phyloP scores from a whole-genome alignment of 2,113 vertebrate genomes.

The Sceloporus tristichus region DNA sequence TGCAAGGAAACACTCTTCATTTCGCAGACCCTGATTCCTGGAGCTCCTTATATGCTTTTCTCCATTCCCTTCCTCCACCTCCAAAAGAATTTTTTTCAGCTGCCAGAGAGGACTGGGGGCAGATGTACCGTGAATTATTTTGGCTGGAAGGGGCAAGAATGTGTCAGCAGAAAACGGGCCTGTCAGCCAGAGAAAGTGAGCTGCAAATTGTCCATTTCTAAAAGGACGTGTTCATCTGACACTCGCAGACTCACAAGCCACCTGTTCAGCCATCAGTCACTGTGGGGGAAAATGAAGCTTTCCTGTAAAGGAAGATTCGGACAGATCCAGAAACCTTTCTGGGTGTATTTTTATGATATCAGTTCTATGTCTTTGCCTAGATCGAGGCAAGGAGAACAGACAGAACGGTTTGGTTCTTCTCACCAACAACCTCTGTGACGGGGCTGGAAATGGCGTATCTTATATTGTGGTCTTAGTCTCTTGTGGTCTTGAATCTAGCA shows the following conservation, averaged over 20 bases:
- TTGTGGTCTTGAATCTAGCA: neutral
- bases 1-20: constrained; percentile 57
- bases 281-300: constrained; percentile 84
- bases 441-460: neutral
- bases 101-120: neutral
- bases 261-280: constrained; percentile 92
- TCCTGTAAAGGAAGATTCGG: constrained; percentile 83
- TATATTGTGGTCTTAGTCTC: neutral
- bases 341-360: neutral
- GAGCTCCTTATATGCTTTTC: neutral
- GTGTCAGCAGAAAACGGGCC: constrained; percentile 75
- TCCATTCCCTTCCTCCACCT: neutral
- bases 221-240: constrained; percentile 85
- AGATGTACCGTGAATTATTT: constrained; percentile 67
- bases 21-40: constrained; percentile 43
- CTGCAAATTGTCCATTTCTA: constrained; percentile 86
- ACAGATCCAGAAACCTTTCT: constrained; percentile 67
- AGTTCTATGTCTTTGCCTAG: constrained; percentile 30
- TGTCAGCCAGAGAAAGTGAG: constrained; percentile 80
- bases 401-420: neutral
- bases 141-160: constrained; percentile 74
- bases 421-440: no score
- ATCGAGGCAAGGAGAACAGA: constrained; percentile 9
- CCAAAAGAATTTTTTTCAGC: constrained; percentile 25
- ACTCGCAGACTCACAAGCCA: constrained; percentile 80